Evolutionary conservation across 2,888 invertebrate species (phyloP), one percentile per base, ranked within the genome.

Genomic region (Chesias legatella): DNA sequence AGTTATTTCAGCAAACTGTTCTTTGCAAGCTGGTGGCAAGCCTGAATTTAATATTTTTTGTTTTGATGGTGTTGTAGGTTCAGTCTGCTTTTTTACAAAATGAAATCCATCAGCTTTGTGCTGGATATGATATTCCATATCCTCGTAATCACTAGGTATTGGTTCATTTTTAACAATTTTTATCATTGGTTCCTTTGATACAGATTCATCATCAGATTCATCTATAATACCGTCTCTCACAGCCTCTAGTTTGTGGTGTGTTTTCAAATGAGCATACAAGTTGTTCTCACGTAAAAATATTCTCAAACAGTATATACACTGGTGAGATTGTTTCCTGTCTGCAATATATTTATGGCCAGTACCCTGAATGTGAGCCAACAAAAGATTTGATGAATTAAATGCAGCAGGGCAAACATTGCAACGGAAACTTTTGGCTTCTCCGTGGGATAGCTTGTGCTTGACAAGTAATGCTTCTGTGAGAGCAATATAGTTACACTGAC

Each of bases 261-360:
- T 79, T 67, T 92, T 91, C 59, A 94, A 89, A 64, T 95, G 95
- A 2, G 91, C 90, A 74, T 94, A 94, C 23, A 95, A 79, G 67
- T 92, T 92, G 11, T 90, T 82, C 49, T 92, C 91, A 17, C 94
- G 89, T 13, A 91, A 89, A 68, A 94, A 95, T 42, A 90, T 85
- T 67, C 93, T 94, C 39, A 91, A 90, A 67, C 96, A 96, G 64
- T 94, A 94, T 33, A 92, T 91, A 73, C 96, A 91, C 53, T 90
- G 90, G 33, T 90, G 79, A 53, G 84, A 88, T 29, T 71, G 67
- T 57, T 85, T 83, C 54, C 64, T 86, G 6, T 86, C 83, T 24
- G 74, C 60, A 56, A 68, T 67, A 36, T 77, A 77, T 58, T 85
- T 89, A 58, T 91, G 91, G 0, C 90, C 90, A 4, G 91, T 90